Percentiles rank a stretch among this genome's conserved stretches.
phyloP scores from a whole-genome alignment of 23 tunicate genomes.

The Styela clava region DNA sequence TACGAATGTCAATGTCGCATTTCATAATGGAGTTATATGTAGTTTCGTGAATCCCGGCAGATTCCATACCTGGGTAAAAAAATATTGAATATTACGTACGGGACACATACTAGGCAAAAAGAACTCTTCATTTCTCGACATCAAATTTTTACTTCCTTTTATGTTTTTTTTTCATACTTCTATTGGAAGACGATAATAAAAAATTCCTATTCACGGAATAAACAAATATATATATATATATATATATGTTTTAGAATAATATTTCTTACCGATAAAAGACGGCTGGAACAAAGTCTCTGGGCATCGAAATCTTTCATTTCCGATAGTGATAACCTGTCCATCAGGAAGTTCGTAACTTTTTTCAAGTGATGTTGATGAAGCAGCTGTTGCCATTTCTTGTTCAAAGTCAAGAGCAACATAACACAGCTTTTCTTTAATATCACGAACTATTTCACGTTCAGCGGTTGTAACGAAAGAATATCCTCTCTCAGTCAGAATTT shows the following conservation, averaged over 20 bases:
- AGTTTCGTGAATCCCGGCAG: slow-evolving; percentile 84
- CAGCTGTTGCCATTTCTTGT: slow-evolving; percentile 69
- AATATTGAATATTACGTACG: too few species aligned
- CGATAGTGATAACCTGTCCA: slow-evolving; percentile 86
- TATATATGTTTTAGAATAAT: too few species aligned
- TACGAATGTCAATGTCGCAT: slow-evolving; percentile 87
- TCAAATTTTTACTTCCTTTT: too few species aligned
- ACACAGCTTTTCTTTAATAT: slow-evolving; percentile 84
- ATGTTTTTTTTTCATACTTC: too few species aligned
- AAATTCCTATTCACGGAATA: too few species aligned
- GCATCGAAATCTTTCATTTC: slow-evolving; percentile 91
- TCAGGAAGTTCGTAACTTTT: too few species aligned
- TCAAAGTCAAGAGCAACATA: too few species aligned
- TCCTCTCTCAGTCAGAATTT: slow-evolving; percentile 81
- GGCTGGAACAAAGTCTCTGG: too few species aligned
- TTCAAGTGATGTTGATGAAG: slow-evolving; percentile 51
- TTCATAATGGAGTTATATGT: slow-evolving; percentile 95
- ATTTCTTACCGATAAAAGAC: slow-evolving; percentile 84
- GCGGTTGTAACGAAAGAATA: slow-evolving; percentile 38
- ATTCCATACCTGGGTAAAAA: slow-evolving; percentile 56
- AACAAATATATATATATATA: too few species aligned
- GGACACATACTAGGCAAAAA: too few species aligned
- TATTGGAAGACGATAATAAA: too few species aligned
- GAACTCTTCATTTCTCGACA: too few species aligned
- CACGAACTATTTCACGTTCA: slow-evolving; percentile 73